phyloP scores from a whole-genome alignment of 2,113 vertebrate genomes.

The Erythrolamprus reginae region DNA sequence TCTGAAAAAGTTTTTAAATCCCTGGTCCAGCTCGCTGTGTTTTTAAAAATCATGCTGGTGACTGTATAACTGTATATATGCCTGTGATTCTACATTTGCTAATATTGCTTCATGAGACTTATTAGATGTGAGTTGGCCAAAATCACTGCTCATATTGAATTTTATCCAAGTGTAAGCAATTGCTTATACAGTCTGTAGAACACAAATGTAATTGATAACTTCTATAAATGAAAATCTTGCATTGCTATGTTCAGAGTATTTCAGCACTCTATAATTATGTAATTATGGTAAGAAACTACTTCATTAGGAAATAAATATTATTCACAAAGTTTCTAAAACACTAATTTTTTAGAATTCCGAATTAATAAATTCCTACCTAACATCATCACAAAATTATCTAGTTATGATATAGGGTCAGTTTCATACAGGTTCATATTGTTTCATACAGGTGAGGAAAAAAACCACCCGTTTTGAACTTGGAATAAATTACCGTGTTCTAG shows the following conservation, averaged over 20 bases:
- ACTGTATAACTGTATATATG: background rate
- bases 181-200: background rate
- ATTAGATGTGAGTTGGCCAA: background rate
- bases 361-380: background rate
- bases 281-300: background rate
- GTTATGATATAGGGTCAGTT: background rate
- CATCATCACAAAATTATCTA: background rate
- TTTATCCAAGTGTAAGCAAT: background rate
- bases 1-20: background rate
- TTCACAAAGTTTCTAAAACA: background rate
- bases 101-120: background rate
- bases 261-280: background rate
- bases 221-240: background rate
- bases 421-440: background rate
- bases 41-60: background rate
- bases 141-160: background rate
- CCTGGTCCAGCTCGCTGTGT: background rate
- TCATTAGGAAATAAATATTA: background rate
- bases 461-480: background rate
- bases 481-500: background rate
- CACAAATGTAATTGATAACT: background rate
- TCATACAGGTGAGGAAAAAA: background rate
- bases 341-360: background rate
- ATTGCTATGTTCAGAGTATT: background rate
- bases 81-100: background rate